Base-by-base conservation (phyloP, 2,888 invertebrate species). In the Branchinecta sandiegonensis region DNA sequence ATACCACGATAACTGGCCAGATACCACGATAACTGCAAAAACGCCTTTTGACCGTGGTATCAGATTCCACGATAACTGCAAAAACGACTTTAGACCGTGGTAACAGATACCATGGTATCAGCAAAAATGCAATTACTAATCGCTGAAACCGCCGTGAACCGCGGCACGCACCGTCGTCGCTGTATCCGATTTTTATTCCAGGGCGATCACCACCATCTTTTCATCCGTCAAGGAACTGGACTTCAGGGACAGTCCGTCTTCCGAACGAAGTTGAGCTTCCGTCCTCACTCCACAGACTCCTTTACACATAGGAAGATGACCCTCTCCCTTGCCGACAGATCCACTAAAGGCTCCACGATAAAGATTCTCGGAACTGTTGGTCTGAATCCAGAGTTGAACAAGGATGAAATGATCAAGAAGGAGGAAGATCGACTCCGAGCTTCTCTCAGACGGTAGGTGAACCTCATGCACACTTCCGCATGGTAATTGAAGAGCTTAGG, bases 301-400 rank as follows among this genome's bases (percentile, higher is more conserved):
- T 94, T 96, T 80, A 99, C 99, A 0, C 97, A 99, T 78, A 85
- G 95, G 73, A 99, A 99, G 83, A 96, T 99, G 90, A 99, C 97
- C 0, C 83, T 97, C 79, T 96, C 95, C 0, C 81, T 97, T 73
- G 97, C 97, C 0, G 97, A 99, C 79, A 84, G 95, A 68, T 90
- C 93, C 65, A 87, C 90, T 67, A 95, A 95, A 79, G 90, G 93
- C 0, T 87, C 89, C 1, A 93, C 94, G 67, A 96, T 99, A 75
- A 95, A 96, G 80, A 93, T 99, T 69, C 80, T 99, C 73, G 93
- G 94, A 1, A 92, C 91, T 78, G 91, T 94, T 56, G 94, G 93
- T 8, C 84, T 84, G 71, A 95, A 99, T 80, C 99, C 99, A 0
- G 97, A 97, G 76, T 88, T 90, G 12, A 90, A 94, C 76, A 84